Percentiles rank a stretch among this genome's conserved stretches.
Conservation (phyloP, 2,888 invertebrate species). For the Schrankia costaestrigalis region DNA sequence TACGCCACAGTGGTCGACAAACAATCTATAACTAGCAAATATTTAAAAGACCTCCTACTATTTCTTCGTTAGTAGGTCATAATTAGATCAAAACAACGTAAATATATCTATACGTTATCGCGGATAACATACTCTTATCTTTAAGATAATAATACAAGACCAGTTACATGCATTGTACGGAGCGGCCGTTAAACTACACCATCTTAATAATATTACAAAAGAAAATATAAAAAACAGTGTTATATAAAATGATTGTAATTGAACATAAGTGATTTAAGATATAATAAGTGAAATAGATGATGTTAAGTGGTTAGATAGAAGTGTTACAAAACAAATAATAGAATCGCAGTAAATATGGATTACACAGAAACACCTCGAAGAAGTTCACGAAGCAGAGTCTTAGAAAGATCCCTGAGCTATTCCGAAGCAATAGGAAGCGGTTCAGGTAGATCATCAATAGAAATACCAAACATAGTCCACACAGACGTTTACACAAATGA, state of each 20-base stretch:
- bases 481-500: conserved; percentile 71
- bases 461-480: conserved; percentile 61
- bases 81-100: conserved; percentile 29
- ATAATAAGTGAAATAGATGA: background rate
- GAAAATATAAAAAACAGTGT: background rate
- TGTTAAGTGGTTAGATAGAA: too few relatives aligned
- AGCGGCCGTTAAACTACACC: conserved; percentile 6
- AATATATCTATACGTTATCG: conserved; percentile 46
- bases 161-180: conserved; percentile 11
- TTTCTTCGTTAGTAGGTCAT: conserved; percentile 31
- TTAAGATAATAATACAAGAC: conserved; percentile 33
- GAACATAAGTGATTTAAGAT: background rate
- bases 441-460: conserved; percentile 61
- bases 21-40: too few relatives aligned
- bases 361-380: conserved; percentile 43
- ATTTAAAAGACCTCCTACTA: conserved; percentile 5
- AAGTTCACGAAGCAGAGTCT: conserved; percentile 50
- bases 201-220: too few relatives aligned
- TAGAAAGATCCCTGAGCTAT: conserved; percentile 70
- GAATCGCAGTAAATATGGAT: conserved; percentile 35
- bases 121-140: conserved; percentile 52
- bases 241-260: background rate
- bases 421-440: conserved; percentile 69
- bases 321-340: background rate
- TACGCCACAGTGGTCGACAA: too few relatives aligned